Percentiles rank a stretch among this genome's conserved stretches.
Evolutionary conservation across 2,113 vertebrate genomes (phyloP).

Genomic region (Notarius lentiginosus): DNA sequence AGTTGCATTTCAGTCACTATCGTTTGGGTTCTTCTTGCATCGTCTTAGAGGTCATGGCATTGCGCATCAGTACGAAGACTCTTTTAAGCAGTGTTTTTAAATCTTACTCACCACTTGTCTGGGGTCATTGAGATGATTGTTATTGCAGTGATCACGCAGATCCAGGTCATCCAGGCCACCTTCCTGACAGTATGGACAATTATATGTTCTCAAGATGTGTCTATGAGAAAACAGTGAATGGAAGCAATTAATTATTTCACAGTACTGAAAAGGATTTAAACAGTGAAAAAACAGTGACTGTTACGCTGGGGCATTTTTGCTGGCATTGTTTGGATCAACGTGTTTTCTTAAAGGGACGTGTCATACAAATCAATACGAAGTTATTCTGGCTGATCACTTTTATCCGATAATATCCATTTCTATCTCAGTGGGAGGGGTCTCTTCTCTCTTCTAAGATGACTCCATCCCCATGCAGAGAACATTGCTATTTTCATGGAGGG

Average conservation of each 20-base stretch:
- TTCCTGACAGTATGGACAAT: conserved; percentile 80
- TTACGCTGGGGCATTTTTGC: neutral
- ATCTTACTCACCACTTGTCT: conserved; percentile 72
- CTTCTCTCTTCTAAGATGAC: neutral
- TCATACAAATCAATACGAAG: neutral
- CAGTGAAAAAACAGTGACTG: neutral
- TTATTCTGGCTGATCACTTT: neutral
- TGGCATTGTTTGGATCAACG: neutral
- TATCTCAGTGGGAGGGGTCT: neutral
- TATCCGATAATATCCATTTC: neutral
- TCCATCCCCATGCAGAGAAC: neutral
- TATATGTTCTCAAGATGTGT: conserved; percentile 27
- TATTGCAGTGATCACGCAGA: conserved; percentile 81
- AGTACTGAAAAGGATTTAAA: neutral
- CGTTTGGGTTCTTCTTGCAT: neutral
- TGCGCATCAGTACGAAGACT: neutral
- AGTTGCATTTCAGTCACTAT: neutral
- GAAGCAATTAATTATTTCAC: neutral
- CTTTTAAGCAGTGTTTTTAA: neutral
- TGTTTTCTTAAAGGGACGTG: neutral
- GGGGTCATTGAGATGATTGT: conserved; percentile 74
- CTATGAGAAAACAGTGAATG: neutral
- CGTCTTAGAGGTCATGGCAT: neutral
- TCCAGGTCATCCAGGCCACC: conserved; percentile 76
- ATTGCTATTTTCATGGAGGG: neutral